Percentiles rank a stretch among this genome's conserved stretches.
Conservation (phyloP, 2,888 invertebrate species). For the Orchesella flavescens region DNA sequence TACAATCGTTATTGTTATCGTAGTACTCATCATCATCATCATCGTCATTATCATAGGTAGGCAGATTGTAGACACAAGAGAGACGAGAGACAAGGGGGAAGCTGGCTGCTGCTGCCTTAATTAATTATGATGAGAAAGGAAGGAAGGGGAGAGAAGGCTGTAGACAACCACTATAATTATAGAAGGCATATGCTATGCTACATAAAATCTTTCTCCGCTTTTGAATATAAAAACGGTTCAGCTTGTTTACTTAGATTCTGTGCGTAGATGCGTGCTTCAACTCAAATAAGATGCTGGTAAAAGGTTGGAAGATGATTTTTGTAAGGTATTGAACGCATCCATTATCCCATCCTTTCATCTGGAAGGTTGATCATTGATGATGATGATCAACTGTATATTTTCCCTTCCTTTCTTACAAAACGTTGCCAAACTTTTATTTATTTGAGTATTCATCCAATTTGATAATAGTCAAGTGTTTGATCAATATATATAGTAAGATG, state of each 20-base stretch:
- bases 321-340: no score
- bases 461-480: not conserved
- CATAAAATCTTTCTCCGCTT: no score
- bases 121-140: conserved; percentile 18
- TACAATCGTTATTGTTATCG: not conserved
- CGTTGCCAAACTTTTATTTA: not conserved
- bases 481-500: not conserved
- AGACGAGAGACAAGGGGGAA: not conserved
- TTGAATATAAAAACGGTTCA: not conserved
- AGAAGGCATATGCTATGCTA: not conserved
- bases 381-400: no score
- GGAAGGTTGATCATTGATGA: no score
- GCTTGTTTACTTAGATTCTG: no score
- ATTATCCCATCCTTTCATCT: no score
- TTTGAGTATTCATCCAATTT: conserved; percentile 23
- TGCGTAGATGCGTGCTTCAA: no score
- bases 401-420: no score
- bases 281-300: no score
- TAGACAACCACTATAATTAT: conserved; percentile 1
- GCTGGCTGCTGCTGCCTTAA: conserved; percentile 2
- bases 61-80: not conserved
- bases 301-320: no score
- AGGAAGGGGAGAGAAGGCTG: not conserved
- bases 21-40: no score
- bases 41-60: not conserved